phyloP scores from a whole-genome alignment of 2,113 vertebrate species.

The Porphyrio hochstetteri region DNA sequence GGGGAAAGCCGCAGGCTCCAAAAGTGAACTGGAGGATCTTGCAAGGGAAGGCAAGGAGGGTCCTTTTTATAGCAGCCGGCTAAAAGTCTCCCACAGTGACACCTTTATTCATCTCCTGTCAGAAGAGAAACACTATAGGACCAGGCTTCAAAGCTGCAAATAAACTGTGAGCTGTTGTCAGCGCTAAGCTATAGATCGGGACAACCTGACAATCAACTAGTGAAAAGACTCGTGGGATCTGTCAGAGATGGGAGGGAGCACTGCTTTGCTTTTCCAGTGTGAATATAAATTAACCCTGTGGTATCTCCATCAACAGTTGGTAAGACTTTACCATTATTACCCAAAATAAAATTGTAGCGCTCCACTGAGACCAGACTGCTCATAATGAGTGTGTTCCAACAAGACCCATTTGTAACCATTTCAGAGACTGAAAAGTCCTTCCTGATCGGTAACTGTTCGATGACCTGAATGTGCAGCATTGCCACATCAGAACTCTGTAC shows the following conservation, averaged over 20 bases:
- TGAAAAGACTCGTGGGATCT: background rate
- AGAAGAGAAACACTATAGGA: slow-evolving; percentile 80
- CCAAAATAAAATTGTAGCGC: background rate
- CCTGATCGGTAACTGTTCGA: background rate
- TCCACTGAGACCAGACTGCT: slow-evolving; percentile 3
- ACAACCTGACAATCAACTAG: slow-evolving; percentile 8
- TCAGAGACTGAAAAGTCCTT: slow-evolving; percentile 26
- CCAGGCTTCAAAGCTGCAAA: slow-evolving; percentile 80
- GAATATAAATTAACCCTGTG: slow-evolving; percentile 31
- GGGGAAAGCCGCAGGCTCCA: slow-evolving; percentile 49
- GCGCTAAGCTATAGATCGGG: background rate
- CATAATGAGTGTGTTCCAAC: background rate
- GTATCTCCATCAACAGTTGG: slow-evolving; percentile 58
- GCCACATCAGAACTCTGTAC: slow-evolving; percentile 47
- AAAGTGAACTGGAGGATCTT: slow-evolving; percentile 50
- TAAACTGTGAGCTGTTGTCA: slow-evolving; percentile 59
- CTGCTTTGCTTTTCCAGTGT: slow-evolving; percentile 47
- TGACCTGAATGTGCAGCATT: slow-evolving; percentile 27
- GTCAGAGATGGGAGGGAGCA: background rate
- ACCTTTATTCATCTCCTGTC: slow-evolving; percentile 85
- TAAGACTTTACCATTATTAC: slow-evolving; percentile 55
- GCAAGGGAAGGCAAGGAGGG: slow-evolving; percentile 53
- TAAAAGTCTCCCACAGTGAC: slow-evolving; percentile 84
- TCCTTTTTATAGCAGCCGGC: slow-evolving; percentile 67
- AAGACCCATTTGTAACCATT: slow-evolving; percentile 19